Evolutionary conservation across 2,888 invertebrate species (phyloP).

Genomic region (Pseudeuparius sepicola): DNA sequence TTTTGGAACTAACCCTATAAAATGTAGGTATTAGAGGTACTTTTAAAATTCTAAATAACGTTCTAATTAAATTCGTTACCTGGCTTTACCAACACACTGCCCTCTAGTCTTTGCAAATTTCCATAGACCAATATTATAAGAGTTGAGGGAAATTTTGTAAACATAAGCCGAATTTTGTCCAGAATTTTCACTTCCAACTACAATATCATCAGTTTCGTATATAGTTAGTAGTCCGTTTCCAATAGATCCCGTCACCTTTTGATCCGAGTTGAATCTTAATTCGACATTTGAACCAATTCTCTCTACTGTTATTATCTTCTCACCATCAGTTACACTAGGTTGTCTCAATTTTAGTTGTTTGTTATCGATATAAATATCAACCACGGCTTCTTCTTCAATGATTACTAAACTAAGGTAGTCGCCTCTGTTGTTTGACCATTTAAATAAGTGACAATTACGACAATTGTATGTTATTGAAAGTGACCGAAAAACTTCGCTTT

Average conservation of each 20-base stretch:
- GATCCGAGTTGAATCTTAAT: conserved; percentile 17
- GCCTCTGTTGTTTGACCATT: conserved; percentile 17
- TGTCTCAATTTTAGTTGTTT: conserved; percentile 18
- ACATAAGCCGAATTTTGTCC: conserved; percentile 61
- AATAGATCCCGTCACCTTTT: conserved; percentile 17
- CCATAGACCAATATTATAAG: conserved; percentile 75
- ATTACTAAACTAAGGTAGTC: not conserved
- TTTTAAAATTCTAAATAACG: too few species aligned
- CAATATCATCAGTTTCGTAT: conserved; percentile 21
- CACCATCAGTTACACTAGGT: conserved; percentile 18
- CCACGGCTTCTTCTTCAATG: not conserved
- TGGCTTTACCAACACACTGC: conserved; percentile 29
- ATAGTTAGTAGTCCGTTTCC: conserved; percentile 19
- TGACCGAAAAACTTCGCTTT: conserved; percentile 26
- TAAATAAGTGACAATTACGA: conserved; percentile 27
- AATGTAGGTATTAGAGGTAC: too few species aligned
- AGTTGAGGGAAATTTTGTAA: conserved; percentile 69
- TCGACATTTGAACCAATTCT: conserved; percentile 24
- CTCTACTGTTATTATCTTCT: conserved; percentile 14
- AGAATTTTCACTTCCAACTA: conserved; percentile 24
- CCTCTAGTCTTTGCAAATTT: conserved; percentile 64
- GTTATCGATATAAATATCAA: not conserved
- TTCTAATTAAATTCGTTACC: too few species aligned
- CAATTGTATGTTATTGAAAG: conserved; percentile 29
- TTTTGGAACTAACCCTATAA: conserved; percentile 14